Conservation (phyloP, 2,888 invertebrate species). For the Teinopalpus imperialis region DNA sequence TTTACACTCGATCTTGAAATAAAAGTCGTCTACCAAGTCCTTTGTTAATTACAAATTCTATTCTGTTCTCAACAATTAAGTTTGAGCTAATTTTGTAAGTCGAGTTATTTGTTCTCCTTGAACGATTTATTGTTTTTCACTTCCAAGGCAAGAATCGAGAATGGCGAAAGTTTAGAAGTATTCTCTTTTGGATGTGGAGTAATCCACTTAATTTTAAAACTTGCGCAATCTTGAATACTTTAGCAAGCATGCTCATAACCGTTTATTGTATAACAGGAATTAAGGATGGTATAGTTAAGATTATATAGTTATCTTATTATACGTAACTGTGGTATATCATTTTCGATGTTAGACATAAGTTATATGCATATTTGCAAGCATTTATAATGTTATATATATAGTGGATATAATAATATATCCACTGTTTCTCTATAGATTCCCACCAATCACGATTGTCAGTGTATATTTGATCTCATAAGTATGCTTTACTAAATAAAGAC, state of each 20-base stretch:
- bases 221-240: slow-evolving; percentile 46
- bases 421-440: too few relatives aligned
- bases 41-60: slow-evolving; percentile 37
- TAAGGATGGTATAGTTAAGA: too few relatives aligned
- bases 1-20: slow-evolving; percentile 17
- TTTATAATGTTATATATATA: too few relatives aligned
- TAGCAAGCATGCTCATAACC: slow-evolving; percentile 36
- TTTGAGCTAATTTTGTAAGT: slow-evolving; percentile 60
- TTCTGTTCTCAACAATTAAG: slow-evolving; percentile 61
- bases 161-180: slow-evolving; percentile 55
- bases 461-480: too few relatives aligned
- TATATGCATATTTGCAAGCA: too few relatives aligned
- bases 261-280: slow-evolving; percentile 15
- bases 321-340: too few relatives aligned
- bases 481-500: too few relatives aligned
- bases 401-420: too few relatives aligned
- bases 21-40: slow-evolving; percentile 22
- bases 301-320: too few relatives aligned
- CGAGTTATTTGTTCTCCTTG: slow-evolving; percentile 66
- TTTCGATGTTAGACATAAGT: too few relatives aligned
- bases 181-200: slow-evolving; percentile 57
- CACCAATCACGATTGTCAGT: too few relatives aligned
- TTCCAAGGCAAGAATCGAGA: slow-evolving; percentile 38
- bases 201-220: slow-evolving; percentile 57
- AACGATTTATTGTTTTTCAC: slow-evolving; percentile 62